Percentiles rank a stretch among this genome's conserved stretches.
Conservation (phyloP, 2,888 invertebrate species). For the Cryptocheilus praepositus region DNA sequence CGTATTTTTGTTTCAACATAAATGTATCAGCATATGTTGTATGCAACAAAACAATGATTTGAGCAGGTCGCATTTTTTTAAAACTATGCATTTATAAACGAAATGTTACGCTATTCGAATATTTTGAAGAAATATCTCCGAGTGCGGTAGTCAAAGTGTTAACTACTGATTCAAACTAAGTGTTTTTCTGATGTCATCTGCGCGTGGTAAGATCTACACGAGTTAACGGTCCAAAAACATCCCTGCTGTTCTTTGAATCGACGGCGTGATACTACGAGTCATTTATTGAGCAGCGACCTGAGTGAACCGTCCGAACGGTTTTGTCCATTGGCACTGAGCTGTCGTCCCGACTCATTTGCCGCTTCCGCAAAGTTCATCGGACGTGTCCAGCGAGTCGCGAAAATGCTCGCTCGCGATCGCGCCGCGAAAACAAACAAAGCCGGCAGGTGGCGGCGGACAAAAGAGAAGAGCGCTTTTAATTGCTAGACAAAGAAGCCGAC, state of each 20-base stretch:
- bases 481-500: constrained; percentile 67
- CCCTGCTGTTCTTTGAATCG: constrained; percentile 3
- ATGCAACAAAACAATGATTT: no score
- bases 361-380: constrained; percentile 22
- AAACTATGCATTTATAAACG: no score
- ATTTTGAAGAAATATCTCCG: no score
- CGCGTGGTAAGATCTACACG: no score
- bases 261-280: constrained; percentile 29
- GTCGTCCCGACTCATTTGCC: constrained; percentile 34
- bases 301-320: constrained; percentile 5
- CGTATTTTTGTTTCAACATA: no score
- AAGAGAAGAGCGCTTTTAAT: constrained; percentile 70
- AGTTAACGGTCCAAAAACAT: not conserved
- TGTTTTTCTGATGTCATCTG: no score
- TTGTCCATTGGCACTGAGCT: constrained; percentile 17
- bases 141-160: no score
- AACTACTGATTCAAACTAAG: no score
- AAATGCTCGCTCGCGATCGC: constrained; percentile 62
- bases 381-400: constrained; percentile 68
- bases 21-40: no score
- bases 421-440: constrained; percentile 62
- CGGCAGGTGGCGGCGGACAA: constrained; percentile 69
- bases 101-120: no score
- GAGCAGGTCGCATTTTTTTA: no score
- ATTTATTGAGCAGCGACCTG: constrained; percentile 17